phyloP scores from a whole-genome alignment of 1,140 invertebrate species.

The Euwallacea similis region DNA sequence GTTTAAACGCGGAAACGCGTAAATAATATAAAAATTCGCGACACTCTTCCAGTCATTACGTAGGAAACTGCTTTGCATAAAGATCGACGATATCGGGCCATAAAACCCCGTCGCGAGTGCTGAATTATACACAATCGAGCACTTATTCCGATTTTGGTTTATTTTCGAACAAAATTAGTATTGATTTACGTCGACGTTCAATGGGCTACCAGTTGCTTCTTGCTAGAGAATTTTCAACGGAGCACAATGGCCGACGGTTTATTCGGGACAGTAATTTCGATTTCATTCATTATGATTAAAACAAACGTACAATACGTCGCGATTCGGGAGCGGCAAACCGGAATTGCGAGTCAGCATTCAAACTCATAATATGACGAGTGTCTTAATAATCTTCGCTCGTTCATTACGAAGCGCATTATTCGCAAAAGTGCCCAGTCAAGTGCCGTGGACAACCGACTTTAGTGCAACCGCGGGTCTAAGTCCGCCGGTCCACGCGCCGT shows the following conservation, averaged over 20 bases:
- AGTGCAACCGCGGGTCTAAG: too few species aligned
- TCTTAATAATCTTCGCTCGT: too few species aligned
- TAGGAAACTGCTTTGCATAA: slow-evolving; percentile 51
- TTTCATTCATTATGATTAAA: too few species aligned
- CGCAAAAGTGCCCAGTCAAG: too few species aligned
- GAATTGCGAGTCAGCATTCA: too few species aligned
- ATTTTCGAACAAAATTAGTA: slow-evolving; percentile 48
- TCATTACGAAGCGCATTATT: too few species aligned
- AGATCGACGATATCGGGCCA: slow-evolving; percentile 45
- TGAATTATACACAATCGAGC: slow-evolving; percentile 46
- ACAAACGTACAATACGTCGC: too few species aligned
- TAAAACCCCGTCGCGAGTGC: slow-evolving; percentile 38
- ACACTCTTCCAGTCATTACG: slow-evolving; percentile 45
- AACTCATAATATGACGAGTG: too few species aligned
- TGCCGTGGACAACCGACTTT: too few species aligned
- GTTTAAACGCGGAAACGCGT: slow-evolving; percentile 46
- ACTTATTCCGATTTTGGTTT: slow-evolving; percentile 39
- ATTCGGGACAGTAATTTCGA: too few species aligned
- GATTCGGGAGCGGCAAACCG: too few species aligned
- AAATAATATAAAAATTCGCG: slow-evolving; percentile 50
- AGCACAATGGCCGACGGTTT: slow-evolving; percentile 15
- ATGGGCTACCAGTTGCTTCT: slow-evolving; percentile 37
- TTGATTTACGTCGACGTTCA: slow-evolving; percentile 46
- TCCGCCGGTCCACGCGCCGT: too few species aligned
- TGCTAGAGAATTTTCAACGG: slow-evolving; percentile 7